These are phyloP conservation scores for Malacoctenus gilli DNA, from an alignment of 2,797 vertebrate genomes.

Conservation along the genomic window DNA sequence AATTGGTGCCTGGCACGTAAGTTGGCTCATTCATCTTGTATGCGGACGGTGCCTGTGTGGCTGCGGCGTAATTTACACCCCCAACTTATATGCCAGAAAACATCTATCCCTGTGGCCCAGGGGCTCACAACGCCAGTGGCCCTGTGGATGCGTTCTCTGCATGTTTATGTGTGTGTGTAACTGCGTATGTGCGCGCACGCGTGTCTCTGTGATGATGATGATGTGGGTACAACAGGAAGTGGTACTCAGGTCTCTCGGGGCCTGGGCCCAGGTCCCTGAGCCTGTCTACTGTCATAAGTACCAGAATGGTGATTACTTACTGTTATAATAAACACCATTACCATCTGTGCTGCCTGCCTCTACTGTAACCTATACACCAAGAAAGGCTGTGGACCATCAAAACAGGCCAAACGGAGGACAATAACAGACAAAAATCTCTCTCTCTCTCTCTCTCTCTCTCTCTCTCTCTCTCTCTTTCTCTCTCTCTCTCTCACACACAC, in stretches of 20 bases:
- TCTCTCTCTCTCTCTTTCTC: no score
- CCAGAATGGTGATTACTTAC: slow-evolving; percentile 77
- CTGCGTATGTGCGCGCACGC: slow-evolving; percentile 18
- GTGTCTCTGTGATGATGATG: slow-evolving; percentile 41
- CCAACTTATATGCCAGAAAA: slow-evolving; percentile 61
- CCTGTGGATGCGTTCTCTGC: slow-evolving; percentile 58
- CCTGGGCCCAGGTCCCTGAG: slow-evolving; percentile 70
- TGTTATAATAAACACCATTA: slow-evolving; percentile 82
- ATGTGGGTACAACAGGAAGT: slow-evolving; percentile 69
- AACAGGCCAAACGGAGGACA: slow-evolving; percentile 63
- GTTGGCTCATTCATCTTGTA: slow-evolving; percentile 70
- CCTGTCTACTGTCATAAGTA: slow-evolving; percentile 76
- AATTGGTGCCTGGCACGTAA: slow-evolving; percentile 59
- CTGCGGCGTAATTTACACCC: slow-evolving; percentile 72
- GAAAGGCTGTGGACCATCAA: slow-evolving; percentile 82
- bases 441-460: no score
- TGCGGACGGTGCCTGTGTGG: slow-evolving; percentile 59
- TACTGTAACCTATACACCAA: slow-evolving; percentile 74
- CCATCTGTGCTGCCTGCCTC: slow-evolving; percentile 75
- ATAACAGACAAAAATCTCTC: slow-evolving; percentile 52
- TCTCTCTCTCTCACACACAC: no score
- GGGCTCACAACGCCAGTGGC: slow-evolving; percentile 43
- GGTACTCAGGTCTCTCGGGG: slow-evolving; percentile 68
- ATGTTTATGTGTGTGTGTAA: slow-evolving; percentile 20
- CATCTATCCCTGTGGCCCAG: slow-evolving; percentile 67